A percentile compares a stretch with the other conserved stretches of the same genome.
Evolutionary conservation across 2,113 vertebrate genomes (phyloP).

Genomic region (Pollachius pollachius): DNA sequence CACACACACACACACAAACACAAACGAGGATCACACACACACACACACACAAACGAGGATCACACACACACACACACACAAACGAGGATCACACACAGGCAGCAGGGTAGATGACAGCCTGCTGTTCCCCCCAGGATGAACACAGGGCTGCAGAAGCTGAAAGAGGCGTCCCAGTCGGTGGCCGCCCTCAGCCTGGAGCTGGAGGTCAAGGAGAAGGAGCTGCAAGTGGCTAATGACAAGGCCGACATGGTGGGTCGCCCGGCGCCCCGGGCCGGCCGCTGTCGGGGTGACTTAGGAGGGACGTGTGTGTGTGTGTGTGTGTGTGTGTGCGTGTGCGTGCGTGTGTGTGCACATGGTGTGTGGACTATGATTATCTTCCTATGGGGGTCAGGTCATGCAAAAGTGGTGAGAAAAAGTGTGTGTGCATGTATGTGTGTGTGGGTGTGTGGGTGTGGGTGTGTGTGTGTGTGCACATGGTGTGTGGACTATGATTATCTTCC

Average conservation of each 20-base stretch:
- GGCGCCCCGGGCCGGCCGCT: neutral
- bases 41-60: too few species aligned
- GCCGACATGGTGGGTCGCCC: conserved; percentile 82
- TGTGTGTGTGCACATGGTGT: too few species aligned
- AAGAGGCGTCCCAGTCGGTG: conserved; percentile 91
- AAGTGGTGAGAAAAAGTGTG: too few species aligned
- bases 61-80: too few species aligned
- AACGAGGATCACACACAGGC: too few species aligned
- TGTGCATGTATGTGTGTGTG: too few species aligned
- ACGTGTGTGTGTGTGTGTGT: conserved; percentile 7
- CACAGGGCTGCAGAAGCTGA: conserved; percentile 90
- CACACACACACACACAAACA: too few species aligned
- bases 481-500: too few species aligned
- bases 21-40: too few species aligned
- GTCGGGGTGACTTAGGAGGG: neutral
- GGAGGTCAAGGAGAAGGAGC: conserved; percentile 90
- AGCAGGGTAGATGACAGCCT: neutral
- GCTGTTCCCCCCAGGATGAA: conserved; percentile 79
- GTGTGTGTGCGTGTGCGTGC: neutral
- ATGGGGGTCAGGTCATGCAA: too few species aligned
- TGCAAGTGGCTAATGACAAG: conserved; percentile 89
- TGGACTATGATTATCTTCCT: neutral
- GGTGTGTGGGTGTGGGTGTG: neutral
- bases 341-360: neutral
- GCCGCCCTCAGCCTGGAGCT: conserved; percentile 87